These are phyloP conservation scores for Albula glossodonta DNA, from an alignment of 2,113 vertebrate genomes.

Conservation along the genomic window DNA sequence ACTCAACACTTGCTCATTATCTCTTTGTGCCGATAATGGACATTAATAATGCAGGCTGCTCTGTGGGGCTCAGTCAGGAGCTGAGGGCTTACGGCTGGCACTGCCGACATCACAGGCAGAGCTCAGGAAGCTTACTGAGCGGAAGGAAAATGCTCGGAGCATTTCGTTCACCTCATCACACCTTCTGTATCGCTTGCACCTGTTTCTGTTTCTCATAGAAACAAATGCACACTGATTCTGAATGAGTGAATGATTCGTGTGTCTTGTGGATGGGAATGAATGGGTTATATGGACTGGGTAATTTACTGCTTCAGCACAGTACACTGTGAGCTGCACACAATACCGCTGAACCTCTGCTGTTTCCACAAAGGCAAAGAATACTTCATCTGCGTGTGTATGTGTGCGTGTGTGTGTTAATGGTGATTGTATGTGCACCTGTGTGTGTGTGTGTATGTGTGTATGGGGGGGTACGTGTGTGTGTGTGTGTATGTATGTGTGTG, in stretches of 20 bases:
- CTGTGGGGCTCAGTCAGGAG: neutral
- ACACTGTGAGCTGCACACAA: neutral
- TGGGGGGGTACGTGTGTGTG: neutral
- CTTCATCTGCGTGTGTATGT: slow-evolving; percentile 14
- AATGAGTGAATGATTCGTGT: neutral
- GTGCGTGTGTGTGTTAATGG: neutral
- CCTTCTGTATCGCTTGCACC: neutral
- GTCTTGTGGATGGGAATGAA: neutral
- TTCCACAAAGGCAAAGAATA: slow-evolving; percentile 13
- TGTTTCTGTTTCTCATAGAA: neutral
- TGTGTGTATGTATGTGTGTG: slow-evolving; percentile 17
- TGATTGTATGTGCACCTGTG: neutral
- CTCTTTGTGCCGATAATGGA: neutral
- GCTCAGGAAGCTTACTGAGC: neutral
- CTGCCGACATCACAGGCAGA: neutral
- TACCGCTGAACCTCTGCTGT: neutral
- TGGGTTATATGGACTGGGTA: neutral
- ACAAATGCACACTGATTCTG: too few relatives aligned
- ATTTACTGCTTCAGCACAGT: neutral
- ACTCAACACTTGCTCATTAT: neutral
- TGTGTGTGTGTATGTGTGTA: neutral
- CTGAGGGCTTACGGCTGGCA: neutral
- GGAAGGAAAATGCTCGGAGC: neutral
- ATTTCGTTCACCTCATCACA: neutral
- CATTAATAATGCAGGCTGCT: neutral